Evolutionary conservation across 92 coral and sea anemone species (phyloP), one percentile per base, ranked within the genome.

Genomic region (Siderastrea siderea): DNA sequence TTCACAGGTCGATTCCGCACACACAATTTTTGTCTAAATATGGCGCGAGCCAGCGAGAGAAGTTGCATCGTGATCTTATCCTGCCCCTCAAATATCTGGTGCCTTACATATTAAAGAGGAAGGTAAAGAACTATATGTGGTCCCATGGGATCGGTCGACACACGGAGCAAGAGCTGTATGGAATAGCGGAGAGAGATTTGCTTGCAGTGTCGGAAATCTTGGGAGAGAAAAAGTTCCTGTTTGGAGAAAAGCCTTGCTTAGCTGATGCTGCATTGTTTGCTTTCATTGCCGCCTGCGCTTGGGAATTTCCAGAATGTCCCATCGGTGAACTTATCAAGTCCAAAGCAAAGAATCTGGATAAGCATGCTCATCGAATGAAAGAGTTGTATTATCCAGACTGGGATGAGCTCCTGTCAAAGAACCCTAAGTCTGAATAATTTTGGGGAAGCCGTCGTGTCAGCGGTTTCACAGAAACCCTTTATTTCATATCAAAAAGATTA

Each of bases 81-180:
- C 52, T 68, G 15, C 96, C 94, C 10, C 14, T 93, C 15, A 80
- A 79, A 52, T 47, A 74, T 54, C 3, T 87, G 16, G 9, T 78
- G 3, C 77, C 75, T 60, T 79, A 86, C 84, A 49, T 12, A n/a
- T 1, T 61, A 6, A 84, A 84, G 77, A 76, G 91, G 8, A 75
- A 6, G 53, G 7, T 50, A 15, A 48, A 46, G 47, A 82, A 74
- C 1, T 77, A 75, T 54, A 51, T 93, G 15, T 60, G 86, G 60
- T 93, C 90, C 44, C 96, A 93, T 71, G 96, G 96, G 1, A 93
- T 93, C 1, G 96, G 96, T 12, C 94, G 96, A 53, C 96, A 91
- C 68, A 76, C 96, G 17, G 83, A 49, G 71, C 85, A 91, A 81
- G 96, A 93, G 71, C 74, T 93, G 78, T 93, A 88, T 54, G 83